Conservation (phyloP, 1,140 invertebrate species). For the Neotoxoptera formosana region DNA sequence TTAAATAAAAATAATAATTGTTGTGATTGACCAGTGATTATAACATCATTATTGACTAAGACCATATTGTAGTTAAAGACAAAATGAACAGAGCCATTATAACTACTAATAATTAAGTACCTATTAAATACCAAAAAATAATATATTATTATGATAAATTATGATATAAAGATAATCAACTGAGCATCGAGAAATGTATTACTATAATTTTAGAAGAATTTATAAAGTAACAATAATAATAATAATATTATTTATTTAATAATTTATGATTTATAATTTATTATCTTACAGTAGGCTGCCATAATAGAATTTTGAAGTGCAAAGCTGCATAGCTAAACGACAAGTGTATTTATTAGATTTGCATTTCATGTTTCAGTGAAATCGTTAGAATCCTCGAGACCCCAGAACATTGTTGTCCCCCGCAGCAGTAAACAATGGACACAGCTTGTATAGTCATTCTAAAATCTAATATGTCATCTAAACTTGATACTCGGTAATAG, state of each 20-base stretch:
- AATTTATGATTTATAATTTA: not conserved
- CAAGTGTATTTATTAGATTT: too few species aligned
- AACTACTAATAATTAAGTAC: not conserved
- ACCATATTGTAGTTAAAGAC: not conserved
- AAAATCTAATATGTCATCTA: too few species aligned
- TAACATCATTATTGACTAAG: too few species aligned
- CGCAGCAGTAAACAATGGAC: too few species aligned
- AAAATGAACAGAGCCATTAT: not conserved
- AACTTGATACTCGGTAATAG: too few species aligned
- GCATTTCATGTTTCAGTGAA: too few species aligned
- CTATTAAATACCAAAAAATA: not conserved
- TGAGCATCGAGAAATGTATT: not conserved
- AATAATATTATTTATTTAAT: not conserved
- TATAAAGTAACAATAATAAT: not conserved
- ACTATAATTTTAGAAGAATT: not conserved
- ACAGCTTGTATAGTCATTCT: too few species aligned
- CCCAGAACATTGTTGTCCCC: not conserved
- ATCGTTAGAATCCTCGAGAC: not conserved
- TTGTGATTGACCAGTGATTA: too few species aligned
- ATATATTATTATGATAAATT: not conserved
- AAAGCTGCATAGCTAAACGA: too few species aligned
- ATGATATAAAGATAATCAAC: not conserved
- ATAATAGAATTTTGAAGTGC: not conserved
- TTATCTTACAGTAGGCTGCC: not conserved
- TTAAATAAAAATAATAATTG: not conserved